Percentiles rank a stretch among this genome's conserved stretches.
Evolutionary conservation across 2,797 vertebrate genomes (phyloP).

Genomic region (Pseudocheirus occidentalis): DNA sequence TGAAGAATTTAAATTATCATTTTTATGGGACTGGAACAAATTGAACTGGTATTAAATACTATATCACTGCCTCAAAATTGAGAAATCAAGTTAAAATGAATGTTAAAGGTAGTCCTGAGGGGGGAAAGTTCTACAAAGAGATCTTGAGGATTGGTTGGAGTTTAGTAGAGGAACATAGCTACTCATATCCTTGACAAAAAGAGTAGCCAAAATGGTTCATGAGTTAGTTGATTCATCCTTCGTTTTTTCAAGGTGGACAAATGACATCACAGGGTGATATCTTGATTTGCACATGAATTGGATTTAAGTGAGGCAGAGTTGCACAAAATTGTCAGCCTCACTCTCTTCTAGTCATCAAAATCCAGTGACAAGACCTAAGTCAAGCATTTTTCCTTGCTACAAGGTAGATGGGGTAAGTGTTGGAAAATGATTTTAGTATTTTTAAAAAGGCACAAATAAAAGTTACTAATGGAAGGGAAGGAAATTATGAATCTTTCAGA

Average conservation of each 20-base stretch:
- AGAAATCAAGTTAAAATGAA: neutral
- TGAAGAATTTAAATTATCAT: neutral
- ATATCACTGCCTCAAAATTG: neutral
- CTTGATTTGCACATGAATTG: neutral
- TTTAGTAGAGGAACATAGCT: neutral
- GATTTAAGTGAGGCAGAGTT: neutral
- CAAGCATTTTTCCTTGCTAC: neutral
- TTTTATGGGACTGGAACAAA: neutral
- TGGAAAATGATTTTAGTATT: neutral
- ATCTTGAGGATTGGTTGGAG: neutral
- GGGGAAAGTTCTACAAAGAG: neutral
- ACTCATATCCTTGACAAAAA: neutral
- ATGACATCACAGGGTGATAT: neutral
- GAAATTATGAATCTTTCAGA: neutral
- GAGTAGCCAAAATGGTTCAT: neutral
- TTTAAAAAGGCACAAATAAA: neutral
- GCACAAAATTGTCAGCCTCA: neutral
- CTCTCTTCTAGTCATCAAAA: neutral
- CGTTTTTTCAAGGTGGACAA: neutral
- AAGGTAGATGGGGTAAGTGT: neutral
- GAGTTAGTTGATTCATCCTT: neutral
- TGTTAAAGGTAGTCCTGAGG: neutral
- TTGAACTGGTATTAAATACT: neutral
- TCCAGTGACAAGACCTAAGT: neutral
- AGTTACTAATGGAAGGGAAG: neutral